Evolutionary conservation across 2,113 vertebrate genomes (phyloP).

Genomic region (Pollachius pollachius): DNA sequence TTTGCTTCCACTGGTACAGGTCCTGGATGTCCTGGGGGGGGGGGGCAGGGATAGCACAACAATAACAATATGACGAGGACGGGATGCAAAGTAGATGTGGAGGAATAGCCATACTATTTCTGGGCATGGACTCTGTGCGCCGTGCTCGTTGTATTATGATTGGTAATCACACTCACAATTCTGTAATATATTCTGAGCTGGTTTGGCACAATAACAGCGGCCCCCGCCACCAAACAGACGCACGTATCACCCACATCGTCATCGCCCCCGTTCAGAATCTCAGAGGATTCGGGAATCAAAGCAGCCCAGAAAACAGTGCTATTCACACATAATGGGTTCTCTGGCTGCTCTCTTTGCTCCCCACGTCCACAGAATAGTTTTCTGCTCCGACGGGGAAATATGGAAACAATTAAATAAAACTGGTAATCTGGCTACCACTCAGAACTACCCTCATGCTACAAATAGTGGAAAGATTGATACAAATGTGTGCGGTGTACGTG

Average conservation of each 20-base stretch:
- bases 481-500: slow-evolving; percentile 30
- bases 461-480: slow-evolving; percentile 46
- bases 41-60: no score
- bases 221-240: slow-evolving; percentile 28
- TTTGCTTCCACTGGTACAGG: no score
- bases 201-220: not conserved
- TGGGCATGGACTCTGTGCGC: no score
- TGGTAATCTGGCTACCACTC: slow-evolving; percentile 55
- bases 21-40: no score
- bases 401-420: slow-evolving; percentile 71
- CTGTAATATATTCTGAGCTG: slow-evolving; percentile 6
- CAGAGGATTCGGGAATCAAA: slow-evolving; percentile 57
- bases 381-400: slow-evolving; percentile 52
- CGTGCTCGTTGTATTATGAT: not conserved
- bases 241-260: slow-evolving; percentile 33
- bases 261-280: not conserved
- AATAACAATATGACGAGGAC: no score
- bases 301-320: slow-evolving; percentile 45
- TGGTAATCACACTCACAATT: slow-evolving; percentile 31
- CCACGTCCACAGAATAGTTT: slow-evolving; percentile 13
- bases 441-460: slow-evolving; percentile 49
- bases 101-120: no score
- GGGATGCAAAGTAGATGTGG: no score
- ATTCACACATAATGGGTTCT: slow-evolving; percentile 65
- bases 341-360: slow-evolving; percentile 42